These are phyloP conservation scores for Ochropleura plecta DNA, from an alignment of 2,888 invertebrate genomes.

Conservation along the genomic window DNA sequence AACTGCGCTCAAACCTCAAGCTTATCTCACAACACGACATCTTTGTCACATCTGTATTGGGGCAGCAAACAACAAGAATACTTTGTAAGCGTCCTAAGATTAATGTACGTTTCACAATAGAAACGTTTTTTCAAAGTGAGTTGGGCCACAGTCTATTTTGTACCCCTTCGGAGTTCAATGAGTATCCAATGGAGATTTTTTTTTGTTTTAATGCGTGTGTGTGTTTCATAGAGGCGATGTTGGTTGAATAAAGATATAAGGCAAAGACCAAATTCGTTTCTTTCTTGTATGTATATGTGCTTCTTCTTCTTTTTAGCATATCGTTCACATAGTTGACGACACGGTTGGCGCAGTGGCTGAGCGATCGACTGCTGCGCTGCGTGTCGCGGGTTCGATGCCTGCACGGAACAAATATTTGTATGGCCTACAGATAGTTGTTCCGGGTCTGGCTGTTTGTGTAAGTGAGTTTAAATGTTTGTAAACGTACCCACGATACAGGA, in stretches of 20 bases:
- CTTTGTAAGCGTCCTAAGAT: slow-evolving; percentile 72
- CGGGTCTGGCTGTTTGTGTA: too few relatives aligned
- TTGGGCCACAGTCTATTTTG: slow-evolving; percentile 60
- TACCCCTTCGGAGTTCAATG: slow-evolving; percentile 65
- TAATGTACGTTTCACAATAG: slow-evolving; percentile 70
- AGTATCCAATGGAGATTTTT: slow-evolving; percentile 37
- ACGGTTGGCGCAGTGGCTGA: too few relatives aligned
- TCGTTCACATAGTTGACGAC: too few relatives aligned
- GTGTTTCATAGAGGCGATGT: not conserved
- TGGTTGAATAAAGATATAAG: not conserved
- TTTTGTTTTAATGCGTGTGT: slow-evolving; percentile 30
- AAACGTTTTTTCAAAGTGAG: slow-evolving; percentile 71
- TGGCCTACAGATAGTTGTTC: too few relatives aligned
- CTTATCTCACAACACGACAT: slow-evolving; percentile 8
- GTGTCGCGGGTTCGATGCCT: too few relatives aligned
- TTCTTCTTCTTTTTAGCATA: not conserved
- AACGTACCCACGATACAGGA: too few relatives aligned
- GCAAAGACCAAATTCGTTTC: not conserved
- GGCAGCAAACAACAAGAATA: slow-evolving; percentile 70
- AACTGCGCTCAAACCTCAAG: too few relatives aligned
- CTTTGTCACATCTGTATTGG: slow-evolving; percentile 64
- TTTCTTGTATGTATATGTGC: not conserved
- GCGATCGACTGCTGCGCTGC: too few relatives aligned
- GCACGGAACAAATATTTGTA: too few relatives aligned
- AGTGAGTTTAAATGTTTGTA: too few relatives aligned